Evolutionary conservation across 1,140 invertebrate genomes (phyloP).

Genomic region (Apis mellifera): Amel_HAv3.1 CM009943.2:3352001-3352500

Average conservation of each 20-base stretch:
- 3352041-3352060: slow-evolving; percentile 75
- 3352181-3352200: neutral
- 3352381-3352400: too few relatives aligned
- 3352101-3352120: slow-evolving; percentile 67
- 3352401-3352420: too few relatives aligned
- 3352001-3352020: slow-evolving; percentile 74
- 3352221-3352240: too few relatives aligned
- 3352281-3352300: neutral
- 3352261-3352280: neutral
- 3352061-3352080: slow-evolving; percentile 82
- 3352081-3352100: slow-evolving; percentile 79
- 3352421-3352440: neutral
- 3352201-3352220: slow-evolving; percentile 14
- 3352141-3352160: slow-evolving; percentile 10
- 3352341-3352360: too few relatives aligned
- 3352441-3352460: neutral
- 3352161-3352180: too few relatives aligned
- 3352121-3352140: slow-evolving; percentile 26
- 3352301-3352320: too few relatives aligned
- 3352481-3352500: neutral
- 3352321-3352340: too few relatives aligned
- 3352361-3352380: too few relatives aligned
- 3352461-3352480: neutral
- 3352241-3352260: neutral
- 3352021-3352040: slow-evolving; percentile 80